phyloP scores from a whole-genome alignment of 2,888 invertebrate genomes.

The Scelioninae gen. 1 region DNA sequence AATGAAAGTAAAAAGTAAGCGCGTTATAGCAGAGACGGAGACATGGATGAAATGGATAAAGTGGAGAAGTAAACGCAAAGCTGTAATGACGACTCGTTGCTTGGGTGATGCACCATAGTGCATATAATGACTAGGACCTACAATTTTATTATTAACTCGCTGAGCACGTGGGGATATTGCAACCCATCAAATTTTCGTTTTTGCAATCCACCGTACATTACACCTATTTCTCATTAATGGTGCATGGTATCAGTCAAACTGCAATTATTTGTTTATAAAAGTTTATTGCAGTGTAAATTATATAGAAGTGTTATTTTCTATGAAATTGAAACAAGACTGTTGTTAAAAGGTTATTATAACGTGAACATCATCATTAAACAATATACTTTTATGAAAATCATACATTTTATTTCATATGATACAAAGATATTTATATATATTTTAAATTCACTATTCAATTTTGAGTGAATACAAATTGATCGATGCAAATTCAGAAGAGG shows the following conservation, averaged over 20 bases:
- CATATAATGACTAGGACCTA: slow-evolving; percentile 34
- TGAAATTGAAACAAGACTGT: no score
- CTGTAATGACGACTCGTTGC: slow-evolving; percentile 34
- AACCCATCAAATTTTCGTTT: not conserved
- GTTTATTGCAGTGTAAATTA: no score
- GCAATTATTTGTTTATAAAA: not conserved
- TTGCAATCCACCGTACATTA: no score
- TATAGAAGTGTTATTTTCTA: no score
- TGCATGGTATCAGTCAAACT: not conserved
- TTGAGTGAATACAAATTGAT: slow-evolving; percentile 23
- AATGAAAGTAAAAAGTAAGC: slow-evolving; percentile 49
- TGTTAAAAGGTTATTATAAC: no score
- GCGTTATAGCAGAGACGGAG: slow-evolving; percentile 28
- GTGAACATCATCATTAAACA: no score
- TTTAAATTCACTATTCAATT: not conserved
- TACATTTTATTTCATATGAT: not conserved
- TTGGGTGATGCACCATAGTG: slow-evolving; percentile 7
- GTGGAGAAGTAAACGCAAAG: slow-evolving; percentile 18
- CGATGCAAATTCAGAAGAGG: not conserved
- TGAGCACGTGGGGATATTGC: slow-evolving; percentile 14
- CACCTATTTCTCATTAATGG: not conserved
- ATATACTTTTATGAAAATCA: no score
- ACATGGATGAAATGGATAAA: slow-evolving; percentile 30
- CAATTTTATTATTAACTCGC: slow-evolving; percentile 42
- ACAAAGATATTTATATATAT: not conserved